Conservation (phyloP, 2,888 invertebrate species). For the Tipula lateralis region DNA sequence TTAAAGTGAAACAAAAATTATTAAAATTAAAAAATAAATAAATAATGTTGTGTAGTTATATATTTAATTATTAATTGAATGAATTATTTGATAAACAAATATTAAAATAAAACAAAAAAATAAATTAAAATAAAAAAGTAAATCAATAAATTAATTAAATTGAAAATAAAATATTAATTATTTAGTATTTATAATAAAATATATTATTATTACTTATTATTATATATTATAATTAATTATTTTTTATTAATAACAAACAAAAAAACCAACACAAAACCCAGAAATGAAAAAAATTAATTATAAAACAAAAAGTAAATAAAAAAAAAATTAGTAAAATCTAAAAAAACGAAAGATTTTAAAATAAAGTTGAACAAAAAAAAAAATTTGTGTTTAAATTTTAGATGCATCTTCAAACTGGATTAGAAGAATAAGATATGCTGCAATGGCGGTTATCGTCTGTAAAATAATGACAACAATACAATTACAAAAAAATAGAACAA, state of each 20-base stretch:
- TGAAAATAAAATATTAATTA: neutral
- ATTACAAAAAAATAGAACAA: neutral
- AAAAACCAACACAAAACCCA: neutral
- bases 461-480: too few relatives aligned
- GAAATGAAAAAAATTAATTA: neutral
- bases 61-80: constrained; percentile 19
- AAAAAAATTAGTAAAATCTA: constrained; percentile 2
- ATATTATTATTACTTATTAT: constrained; percentile 12
- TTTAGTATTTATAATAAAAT: constrained; percentile 19
- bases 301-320: neutral
- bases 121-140: neutral
- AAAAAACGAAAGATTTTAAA: neutral
- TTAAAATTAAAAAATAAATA: neutral
- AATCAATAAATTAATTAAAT: constrained; percentile 12
- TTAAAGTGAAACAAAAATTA: neutral
- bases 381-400: neutral
- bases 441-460: neutral
- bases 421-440: neutral
- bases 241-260: neutral
- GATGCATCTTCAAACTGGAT: neutral
- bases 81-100: neutral
- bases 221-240: neutral
- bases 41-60: constrained; percentile 24
- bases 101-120: neutral
- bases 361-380: neutral